Evolutionary conservation across 1,140 invertebrate species (phyloP).

Genomic region (Nasonia longicornis): DNA sequence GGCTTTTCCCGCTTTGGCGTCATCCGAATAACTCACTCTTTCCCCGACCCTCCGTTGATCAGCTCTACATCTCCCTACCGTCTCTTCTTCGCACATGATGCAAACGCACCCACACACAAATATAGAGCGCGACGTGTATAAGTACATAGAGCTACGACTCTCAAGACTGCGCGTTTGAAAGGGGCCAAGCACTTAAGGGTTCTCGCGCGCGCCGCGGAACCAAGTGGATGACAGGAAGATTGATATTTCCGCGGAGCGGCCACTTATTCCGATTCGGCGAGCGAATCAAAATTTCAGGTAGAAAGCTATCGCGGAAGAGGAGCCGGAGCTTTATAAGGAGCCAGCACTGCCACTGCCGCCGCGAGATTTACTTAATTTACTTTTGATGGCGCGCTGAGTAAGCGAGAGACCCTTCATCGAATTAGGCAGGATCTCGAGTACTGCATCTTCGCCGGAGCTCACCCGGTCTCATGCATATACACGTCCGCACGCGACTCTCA

Average conservation of each 20-base stretch:
- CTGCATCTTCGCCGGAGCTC: background rate
- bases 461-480: background rate
- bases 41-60: background rate
- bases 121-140: background rate
- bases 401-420: constrained; percentile 23
- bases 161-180: constrained; percentile 1
- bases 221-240: constrained; percentile 39
- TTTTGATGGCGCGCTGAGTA: constrained; percentile 28
- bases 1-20: background rate
- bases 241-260: constrained; percentile 28
- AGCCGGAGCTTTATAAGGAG: background rate
- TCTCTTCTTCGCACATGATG: background rate
- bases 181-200: constrained; percentile 29
- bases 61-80: background rate
- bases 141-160: background rate
- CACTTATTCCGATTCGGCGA: constrained; percentile 32
- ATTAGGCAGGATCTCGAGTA: constrained; percentile 20
- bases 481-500: background rate
- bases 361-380: constrained; percentile 31
- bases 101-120: background rate
- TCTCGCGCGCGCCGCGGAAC: background rate
- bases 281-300: constrained; percentile 30
- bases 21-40: background rate
- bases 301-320: background rate
- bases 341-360: background rate